Evolutionary conservation across 1,140 invertebrate species (phyloP).

Genomic region (Zelostemma sp.): DNA sequence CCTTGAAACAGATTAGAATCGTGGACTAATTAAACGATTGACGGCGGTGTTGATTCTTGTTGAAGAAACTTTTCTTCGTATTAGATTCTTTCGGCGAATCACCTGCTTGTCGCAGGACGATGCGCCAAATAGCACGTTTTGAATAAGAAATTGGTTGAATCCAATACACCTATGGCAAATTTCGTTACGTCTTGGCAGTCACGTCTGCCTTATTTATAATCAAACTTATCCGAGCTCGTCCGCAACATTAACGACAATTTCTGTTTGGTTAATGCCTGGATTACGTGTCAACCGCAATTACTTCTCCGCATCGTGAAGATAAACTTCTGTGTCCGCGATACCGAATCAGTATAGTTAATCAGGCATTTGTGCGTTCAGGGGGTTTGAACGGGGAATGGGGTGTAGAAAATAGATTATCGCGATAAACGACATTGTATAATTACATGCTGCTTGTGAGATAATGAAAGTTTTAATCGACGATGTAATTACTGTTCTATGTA

Average conservation of each 20-base stretch:
- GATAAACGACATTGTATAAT: conserved; percentile 45
- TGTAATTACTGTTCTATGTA: conserved; percentile 41
- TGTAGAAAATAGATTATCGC: conserved; percentile 43
- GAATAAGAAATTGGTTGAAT: conserved; percentile 42
- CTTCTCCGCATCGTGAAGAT: neutral
- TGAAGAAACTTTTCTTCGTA: no score
- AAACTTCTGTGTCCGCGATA: neutral
- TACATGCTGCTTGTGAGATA: conserved; percentile 35
- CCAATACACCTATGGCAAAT: conserved; percentile 28
- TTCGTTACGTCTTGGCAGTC: conserved; percentile 21
- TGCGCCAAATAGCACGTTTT: conserved; percentile 38
- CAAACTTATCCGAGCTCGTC: conserved; percentile 22
- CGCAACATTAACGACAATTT: conserved; percentile 4
- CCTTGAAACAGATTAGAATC: no score
- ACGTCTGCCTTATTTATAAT: conserved; percentile 34
- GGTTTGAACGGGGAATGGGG: conserved; percentile 42
- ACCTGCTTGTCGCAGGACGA: conserved; percentile 29
- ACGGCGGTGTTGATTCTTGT: no score
- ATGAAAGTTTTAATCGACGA: conserved; percentile 49
- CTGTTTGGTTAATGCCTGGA: neutral
- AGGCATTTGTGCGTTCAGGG: conserved; percentile 7
- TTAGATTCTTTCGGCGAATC: no score
- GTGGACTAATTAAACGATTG: no score
- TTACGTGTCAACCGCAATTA: neutral
- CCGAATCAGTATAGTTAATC: no score